Base-by-base conservation (phyloP, 2,113 vertebrate genomes). In the Albula goreensis region DNA sequence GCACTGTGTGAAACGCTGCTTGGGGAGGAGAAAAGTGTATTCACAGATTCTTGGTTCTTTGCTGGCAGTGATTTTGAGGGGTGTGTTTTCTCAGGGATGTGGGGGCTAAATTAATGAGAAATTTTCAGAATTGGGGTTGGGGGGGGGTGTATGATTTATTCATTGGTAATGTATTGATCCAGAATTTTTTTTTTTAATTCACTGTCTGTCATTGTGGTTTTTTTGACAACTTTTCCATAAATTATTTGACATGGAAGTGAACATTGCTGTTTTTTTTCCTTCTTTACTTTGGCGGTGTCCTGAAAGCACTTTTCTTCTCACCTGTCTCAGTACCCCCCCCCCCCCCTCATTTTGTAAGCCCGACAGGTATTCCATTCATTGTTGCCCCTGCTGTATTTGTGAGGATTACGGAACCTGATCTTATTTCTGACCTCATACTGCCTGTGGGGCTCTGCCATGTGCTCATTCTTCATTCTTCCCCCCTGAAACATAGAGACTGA, bases 351-450 rank as follows among this genome's bases (percentile, higher is more conserved):
- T 94, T 94, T 94, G 5, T 83, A 87, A 89, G 88, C 89, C 90
- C 89, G 90, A 92, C 94, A 94, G 94, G 93, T 94, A 94, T 92
- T 94, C 93, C 90, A 89, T 88, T 93, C 93, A 93, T 93, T 94
- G 93, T 94, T 41, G 90, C 89, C 88, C 80, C 88, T 91, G 91
- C 92, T 92, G 92, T 92, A 90, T 87, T 93, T 92, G 90, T 92
- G 91, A 94, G 94, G 91, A 86, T 90, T 88, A 87, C 93, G 95
- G 93, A 96, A 96, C 91, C 88, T 88, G 93, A 95, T 94, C 93
- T 90, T 87, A 88, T 93, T 91, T 91, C 93, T 95, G 95, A 95
- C 94, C 94, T 95, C 94, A 94, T 95, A 93, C 88, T 90, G 93
- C 94, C 92, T 90, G 86, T 90, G 87, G 93, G 92, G 88, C 87